Percentiles rank a stretch among this genome's conserved stretches.
Evolutionary conservation across 2,797 vertebrate species (phyloP).

Genomic region (Liasis olivaceus): DNA sequence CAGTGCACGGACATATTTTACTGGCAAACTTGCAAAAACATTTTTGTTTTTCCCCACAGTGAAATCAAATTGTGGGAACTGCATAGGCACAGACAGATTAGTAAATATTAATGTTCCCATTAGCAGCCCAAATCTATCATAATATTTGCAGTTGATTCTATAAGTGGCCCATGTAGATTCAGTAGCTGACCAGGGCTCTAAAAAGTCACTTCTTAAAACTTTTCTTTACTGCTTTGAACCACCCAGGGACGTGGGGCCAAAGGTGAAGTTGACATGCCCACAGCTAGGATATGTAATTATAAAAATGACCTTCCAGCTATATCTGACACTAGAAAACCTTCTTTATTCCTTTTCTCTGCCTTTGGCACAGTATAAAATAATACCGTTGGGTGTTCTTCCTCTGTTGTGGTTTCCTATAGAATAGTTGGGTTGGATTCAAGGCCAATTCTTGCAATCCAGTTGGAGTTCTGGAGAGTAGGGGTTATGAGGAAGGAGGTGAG

Average conservation of each 20-base stretch:
- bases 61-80: neutral
- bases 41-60: neutral
- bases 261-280: neutral
- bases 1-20: neutral
- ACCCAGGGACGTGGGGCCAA: neutral
- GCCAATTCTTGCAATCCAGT: neutral
- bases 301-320: conserved; percentile 3
- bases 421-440: neutral
- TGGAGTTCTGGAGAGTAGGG: neutral
- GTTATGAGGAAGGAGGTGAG: neutral
- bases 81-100: neutral
- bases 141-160: neutral
- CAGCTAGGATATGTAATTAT: neutral
- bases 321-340: neutral
- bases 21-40: neutral
- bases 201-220: neutral
- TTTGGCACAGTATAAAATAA: conserved; percentile 1
- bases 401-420: conserved; percentile 11
- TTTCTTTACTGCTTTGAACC: neutral
- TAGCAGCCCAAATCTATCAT: too few relatives aligned
- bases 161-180: neutral
- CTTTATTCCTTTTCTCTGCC: neutral
- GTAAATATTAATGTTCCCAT: neutral
- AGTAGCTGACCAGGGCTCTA: neutral
- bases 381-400: neutral